Percentiles rank a stretch among this genome's conserved stretches.
Conservation (phyloP, 2,888 invertebrate genomes). For the Hermodice carunculata region DNA sequence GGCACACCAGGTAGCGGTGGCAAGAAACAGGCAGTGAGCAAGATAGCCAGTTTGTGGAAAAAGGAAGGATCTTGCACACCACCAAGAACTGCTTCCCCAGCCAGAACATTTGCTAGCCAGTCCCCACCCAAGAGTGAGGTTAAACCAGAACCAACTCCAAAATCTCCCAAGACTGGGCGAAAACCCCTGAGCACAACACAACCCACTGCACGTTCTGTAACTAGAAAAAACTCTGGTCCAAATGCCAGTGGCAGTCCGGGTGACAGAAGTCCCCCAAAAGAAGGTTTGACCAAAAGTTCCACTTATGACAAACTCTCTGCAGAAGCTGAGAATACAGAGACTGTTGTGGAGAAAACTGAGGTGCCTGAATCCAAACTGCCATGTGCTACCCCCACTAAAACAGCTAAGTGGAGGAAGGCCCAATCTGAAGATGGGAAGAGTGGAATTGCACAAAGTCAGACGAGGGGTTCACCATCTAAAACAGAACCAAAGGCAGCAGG, state of each 20-base stretch:
- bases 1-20: not conserved
- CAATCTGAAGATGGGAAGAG: no score
- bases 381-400: no score
- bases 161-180: slow-evolving; percentile 4
- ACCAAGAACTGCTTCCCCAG: not conserved
- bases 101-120: not conserved
- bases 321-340: no score
- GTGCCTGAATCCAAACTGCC: no score
- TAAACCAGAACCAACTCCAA: not conserved
- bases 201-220: slow-evolving; percentile 7
- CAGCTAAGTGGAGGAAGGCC: no score
- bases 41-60: slow-evolving; percentile 85
- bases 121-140: not conserved
- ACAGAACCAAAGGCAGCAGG: no score
- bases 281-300: slow-evolving; percentile 61
- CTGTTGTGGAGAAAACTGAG: no score
- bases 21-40: slow-evolving; percentile 74
- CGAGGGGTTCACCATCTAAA: no score
- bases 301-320: slow-evolving; percentile 66
- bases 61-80: no score
- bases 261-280: slow-evolving; percentile 1
- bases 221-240: no score
- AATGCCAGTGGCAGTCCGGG: no score
- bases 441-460: no score
- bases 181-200: slow-evolving; percentile 4